A percentile compares a stretch with the other conserved stretches of the same genome.
Conservation (phyloP, 2,797 vertebrate species). For the Tinamus major region DNA sequence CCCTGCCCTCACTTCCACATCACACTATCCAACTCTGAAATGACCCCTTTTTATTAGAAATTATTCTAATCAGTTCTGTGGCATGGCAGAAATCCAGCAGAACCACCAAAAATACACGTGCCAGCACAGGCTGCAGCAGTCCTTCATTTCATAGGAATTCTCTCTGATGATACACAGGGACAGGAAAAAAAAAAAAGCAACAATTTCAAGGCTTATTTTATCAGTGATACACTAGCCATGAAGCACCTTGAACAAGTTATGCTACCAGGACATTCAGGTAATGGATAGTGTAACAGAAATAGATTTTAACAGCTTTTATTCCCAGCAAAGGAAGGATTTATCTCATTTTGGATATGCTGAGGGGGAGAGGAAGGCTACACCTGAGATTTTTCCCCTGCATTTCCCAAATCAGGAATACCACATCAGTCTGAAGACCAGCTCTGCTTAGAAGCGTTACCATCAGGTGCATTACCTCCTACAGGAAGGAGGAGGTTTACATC, state of each 20-base stretch:
- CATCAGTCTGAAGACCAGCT: not conserved
- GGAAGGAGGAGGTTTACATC: not conserved
- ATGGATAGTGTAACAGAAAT: constrained; percentile 52
- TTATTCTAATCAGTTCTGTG: constrained; percentile 54
- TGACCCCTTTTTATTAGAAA: constrained; percentile 41
- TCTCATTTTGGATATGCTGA: not conserved
- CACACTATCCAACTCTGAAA: constrained; percentile 16
- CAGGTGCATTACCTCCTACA: not conserved
- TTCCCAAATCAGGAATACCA: not conserved
- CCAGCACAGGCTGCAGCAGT: not conserved
- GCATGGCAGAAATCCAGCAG: constrained; percentile 47
- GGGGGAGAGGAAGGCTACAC: not conserved
- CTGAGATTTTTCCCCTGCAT: not conserved
- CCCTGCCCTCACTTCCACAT: not conserved
- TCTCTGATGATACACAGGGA: not conserved
- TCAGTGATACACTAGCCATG: not conserved
- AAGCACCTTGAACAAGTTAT: constrained; percentile 36
- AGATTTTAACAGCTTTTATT: constrained; percentile 37
- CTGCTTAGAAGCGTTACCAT: not conserved
- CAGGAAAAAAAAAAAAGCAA: not conserved
- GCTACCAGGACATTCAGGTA: not conserved
- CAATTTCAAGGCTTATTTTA: not conserved
- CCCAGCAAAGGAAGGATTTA: constrained; percentile 11
- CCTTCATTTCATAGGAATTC: not conserved
- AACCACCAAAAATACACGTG: not conserved